phyloP scores from a whole-genome alignment of 2,797 vertebrate genomes.

The Malacoctenus gilli region DNA sequence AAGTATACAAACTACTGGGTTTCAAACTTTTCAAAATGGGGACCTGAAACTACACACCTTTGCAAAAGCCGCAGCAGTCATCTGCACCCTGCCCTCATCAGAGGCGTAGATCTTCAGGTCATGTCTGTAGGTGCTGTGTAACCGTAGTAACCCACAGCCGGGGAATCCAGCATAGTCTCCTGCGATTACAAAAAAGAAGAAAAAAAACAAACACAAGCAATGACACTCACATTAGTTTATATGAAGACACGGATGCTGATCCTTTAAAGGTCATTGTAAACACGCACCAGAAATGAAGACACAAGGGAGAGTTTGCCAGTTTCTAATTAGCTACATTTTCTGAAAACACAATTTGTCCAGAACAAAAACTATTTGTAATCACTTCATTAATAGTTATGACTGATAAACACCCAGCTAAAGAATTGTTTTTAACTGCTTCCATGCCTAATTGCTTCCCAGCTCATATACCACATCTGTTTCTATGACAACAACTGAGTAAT shows the following conservation, averaged over 20 bases:
- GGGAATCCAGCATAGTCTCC: slow-evolving; percentile 98
- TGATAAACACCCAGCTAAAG: no score
- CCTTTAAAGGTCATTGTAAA: neutral
- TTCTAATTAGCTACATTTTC: no score
- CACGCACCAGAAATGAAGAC: no score
- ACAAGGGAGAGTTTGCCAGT: no score
- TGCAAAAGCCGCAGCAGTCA: slow-evolving; percentile 98
- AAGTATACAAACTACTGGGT: no score
- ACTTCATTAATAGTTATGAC: no score
- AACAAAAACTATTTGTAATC: no score
- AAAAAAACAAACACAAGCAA: neutral
- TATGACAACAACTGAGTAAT: neutral
- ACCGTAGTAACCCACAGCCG: slow-evolving; percentile 93
- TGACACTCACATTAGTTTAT: neutral
- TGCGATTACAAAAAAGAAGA: slow-evolving; percentile 62
- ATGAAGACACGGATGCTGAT: neutral
- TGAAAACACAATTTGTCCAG: no score
- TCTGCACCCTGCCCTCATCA: slow-evolving; percentile 96
- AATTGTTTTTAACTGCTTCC: no score
- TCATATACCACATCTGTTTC: no score
- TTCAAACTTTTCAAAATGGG: no score
- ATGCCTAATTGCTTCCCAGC: no score
- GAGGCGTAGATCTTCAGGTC: slow-evolving; percentile 99
- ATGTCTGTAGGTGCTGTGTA: slow-evolving; percentile 97
- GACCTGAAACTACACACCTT: slow-evolving; percentile 81